Evolutionary conservation across 2,888 invertebrate genomes (phyloP), one percentile per base, ranked within the genome.

Genomic region (Fragum whitleyi): DNA sequence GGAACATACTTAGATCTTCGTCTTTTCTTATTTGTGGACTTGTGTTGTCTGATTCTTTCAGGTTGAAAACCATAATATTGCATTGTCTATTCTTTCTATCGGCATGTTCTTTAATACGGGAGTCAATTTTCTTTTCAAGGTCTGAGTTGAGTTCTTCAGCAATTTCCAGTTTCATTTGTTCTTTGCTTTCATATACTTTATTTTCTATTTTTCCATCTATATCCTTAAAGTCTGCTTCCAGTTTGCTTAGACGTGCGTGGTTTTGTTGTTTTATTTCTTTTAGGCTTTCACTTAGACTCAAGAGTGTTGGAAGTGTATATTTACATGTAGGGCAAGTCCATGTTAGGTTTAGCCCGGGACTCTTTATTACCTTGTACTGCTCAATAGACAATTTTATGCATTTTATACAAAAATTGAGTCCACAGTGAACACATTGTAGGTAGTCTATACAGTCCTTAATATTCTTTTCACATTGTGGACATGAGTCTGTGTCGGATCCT

Each of bases 341-440:
- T 26, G 57, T 14, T 7, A 57, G 21, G 23, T 57, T 57, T 26
- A 57, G 14, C 11, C 57, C 14, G 11, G 57, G 23, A 11, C 23
- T 57, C 23, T 57, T 57, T 21, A 23, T 57, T 23, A 57, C 6
- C n/a, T 7, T 57, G 23, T 26, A 26, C 14, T 57, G 57, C 2
- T 57, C 57, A 9, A 21, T 26, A 5, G 57, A 19, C 9, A 57
- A 3, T 57, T 7, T 57, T 57, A 26, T 57, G n/a, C 57, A 57
- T 57, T 57, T n/a, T n/a, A 26, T 57, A 57, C 57, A 57, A 14
- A 57, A 57, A 23, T 57, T 57, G 1, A 57, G 26, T n/a, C 57
- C 57, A 23, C 57, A 57, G 57, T 57, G 57, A 19, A 26, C 23
- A 57, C 57, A 57, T 57, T 21, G 21, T 7, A 57, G 26, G 6